Conservation (phyloP, 1,140 invertebrate genomes). For the Cyrtorhinus lividipennis region DNA sequence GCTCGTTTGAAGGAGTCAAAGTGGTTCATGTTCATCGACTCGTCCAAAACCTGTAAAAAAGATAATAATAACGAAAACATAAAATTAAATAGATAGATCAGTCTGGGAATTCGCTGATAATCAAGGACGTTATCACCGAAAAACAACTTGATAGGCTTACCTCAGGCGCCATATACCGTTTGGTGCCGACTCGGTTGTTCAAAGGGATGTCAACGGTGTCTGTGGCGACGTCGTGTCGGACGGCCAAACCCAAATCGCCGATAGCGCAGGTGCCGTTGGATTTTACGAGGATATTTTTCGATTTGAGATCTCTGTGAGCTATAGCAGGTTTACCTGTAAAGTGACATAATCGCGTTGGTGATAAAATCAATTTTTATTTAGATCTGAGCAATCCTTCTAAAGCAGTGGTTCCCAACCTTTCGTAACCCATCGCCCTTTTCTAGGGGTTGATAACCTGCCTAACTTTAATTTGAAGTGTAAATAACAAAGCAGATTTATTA, state of each 20-base stretch:
- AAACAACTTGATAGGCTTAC: slow-evolving; percentile 28
- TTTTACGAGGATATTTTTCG: slow-evolving; percentile 90
- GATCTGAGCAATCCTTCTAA: no score
- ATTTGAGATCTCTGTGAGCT: slow-evolving; percentile 88
- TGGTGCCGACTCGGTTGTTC: slow-evolving; percentile 72
- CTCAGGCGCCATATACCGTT: slow-evolving; percentile 96
- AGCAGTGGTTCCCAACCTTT: no score
- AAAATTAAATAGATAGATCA: not conserved
- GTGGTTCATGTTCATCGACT: slow-evolving; percentile 56
- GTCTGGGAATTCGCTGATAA: not conserved
- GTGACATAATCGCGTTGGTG: not conserved
- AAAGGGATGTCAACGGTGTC: slow-evolving; percentile 53
- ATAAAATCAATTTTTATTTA: not conserved
- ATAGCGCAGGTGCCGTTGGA: slow-evolving; percentile 79
- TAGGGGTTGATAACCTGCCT: no score
- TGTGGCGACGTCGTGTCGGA: slow-evolving; percentile 55
- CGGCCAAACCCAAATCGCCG: slow-evolving; percentile 87
- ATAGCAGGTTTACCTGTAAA: slow-evolving; percentile 69
- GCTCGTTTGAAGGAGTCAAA: slow-evolving; percentile 79
- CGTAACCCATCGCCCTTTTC: no score
- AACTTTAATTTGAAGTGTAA: no score
- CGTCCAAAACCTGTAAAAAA: slow-evolving; percentile 34
- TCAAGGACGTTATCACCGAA: not conserved
- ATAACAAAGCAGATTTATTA: no score
- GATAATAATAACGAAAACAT: not conserved